These are phyloP conservation scores for Gymnocephalus cernua DNA, from an alignment of 2,113 vertebrate genomes.

Conservation along the genomic window DNA sequence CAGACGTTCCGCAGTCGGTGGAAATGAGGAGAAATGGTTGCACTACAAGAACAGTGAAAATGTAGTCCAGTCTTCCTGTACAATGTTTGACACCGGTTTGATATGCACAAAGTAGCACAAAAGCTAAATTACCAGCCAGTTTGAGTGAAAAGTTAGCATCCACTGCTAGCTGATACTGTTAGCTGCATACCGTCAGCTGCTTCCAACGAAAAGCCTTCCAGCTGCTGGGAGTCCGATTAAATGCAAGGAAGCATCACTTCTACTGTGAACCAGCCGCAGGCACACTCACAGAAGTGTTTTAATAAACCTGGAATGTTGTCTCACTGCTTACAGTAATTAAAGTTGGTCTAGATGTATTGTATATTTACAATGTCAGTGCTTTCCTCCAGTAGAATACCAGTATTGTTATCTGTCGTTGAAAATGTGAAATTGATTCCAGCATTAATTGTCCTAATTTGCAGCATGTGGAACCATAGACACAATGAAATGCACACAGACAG, in stretches of 20 bases:
- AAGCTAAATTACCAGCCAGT: too few species aligned
- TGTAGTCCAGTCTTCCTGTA: too few species aligned
- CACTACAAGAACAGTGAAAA: too few species aligned
- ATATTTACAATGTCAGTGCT: not conserved
- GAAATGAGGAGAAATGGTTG: too few species aligned
- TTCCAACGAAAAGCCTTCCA: constrained; percentile 8
- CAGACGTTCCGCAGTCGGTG: too few species aligned
- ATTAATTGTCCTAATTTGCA: not conserved
- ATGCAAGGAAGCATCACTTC: too few species aligned
- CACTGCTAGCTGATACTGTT: not conserved
- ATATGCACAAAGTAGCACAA: not conserved
- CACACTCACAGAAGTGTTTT: not conserved
- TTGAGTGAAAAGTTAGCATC: not conserved
- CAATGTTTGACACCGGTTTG: not conserved
- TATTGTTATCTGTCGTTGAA: not conserved
- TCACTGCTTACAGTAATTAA: not conserved
- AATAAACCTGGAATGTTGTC: not conserved
- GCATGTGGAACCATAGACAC: not conserved
- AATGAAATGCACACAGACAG: too few species aligned
- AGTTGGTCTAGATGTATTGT: not conserved
- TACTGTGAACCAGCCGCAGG: not conserved
- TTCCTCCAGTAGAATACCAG: not conserved
- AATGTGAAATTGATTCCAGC: not conserved
- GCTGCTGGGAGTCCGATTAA: not conserved
- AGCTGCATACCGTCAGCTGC: not conserved